These are phyloP conservation scores for Proterorhinus semilunaris DNA, from an alignment of 2,113 vertebrate genomes.

Conservation along the genomic window DNA sequence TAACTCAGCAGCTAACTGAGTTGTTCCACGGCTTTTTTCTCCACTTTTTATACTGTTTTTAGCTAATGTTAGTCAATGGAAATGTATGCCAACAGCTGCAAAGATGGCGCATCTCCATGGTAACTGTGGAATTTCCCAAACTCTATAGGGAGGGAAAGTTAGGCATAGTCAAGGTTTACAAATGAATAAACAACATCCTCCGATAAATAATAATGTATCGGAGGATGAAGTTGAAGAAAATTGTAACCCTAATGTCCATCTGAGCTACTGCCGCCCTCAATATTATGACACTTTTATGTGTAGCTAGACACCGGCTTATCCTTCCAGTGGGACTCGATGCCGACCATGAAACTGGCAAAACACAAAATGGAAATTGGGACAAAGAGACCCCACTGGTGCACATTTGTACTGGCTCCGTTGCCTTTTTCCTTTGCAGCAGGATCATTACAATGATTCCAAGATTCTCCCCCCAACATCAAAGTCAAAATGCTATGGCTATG, in stretches of 20 bases:
- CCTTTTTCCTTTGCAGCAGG: slow-evolving; percentile 2
- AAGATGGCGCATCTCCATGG: too few species aligned
- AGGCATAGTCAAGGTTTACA: too few species aligned
- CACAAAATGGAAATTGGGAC: slow-evolving; percentile 1
- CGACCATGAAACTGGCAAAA: slow-evolving; percentile 16
- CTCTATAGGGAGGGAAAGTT: too few species aligned
- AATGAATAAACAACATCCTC: too few species aligned
- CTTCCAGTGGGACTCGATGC: slow-evolving; percentile 3
- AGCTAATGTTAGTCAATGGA: too few species aligned
- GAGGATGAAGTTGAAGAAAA: too few species aligned
- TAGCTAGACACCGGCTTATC: slow-evolving; percentile 11
- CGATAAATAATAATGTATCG: too few species aligned
- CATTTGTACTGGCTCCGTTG: slow-evolving; percentile 10
- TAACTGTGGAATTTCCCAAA: too few species aligned
- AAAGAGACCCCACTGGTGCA: slow-evolving; percentile 4
- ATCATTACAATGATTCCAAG: slow-evolving; percentile 29
- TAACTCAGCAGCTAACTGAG: too few species aligned
- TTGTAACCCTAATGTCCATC: neutral
- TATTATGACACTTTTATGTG: neutral
- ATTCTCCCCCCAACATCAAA: slow-evolving; percentile 49
- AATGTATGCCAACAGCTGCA: too few species aligned
- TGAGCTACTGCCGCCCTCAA: neutral
- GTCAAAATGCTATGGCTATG: slow-evolving; percentile 31
- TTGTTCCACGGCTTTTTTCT: too few species aligned
- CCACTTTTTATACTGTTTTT: too few species aligned